Evolutionary conservation across 2,113 vertebrate species (phyloP).

Genomic region (Coracopsis vasa): DNA sequence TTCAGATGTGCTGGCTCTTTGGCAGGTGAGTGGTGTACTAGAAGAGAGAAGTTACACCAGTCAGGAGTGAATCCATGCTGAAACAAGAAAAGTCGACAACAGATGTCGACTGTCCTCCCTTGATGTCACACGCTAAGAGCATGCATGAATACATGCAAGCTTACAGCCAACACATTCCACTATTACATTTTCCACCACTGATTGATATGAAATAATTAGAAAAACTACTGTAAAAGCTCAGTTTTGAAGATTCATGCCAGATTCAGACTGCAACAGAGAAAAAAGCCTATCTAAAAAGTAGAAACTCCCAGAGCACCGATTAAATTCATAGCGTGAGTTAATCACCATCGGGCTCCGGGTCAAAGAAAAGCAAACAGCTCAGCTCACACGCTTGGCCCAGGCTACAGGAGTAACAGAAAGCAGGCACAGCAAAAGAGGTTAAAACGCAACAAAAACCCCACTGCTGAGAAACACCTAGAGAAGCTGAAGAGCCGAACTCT

Average conservation of each 20-base stretch:
- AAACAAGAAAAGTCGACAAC: neutral
- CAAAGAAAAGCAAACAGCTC: slow-evolving; percentile 54
- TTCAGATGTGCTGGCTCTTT: slow-evolving; percentile 63
- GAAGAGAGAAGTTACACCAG: slow-evolving; percentile 47
- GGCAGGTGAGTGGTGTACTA: slow-evolving; percentile 77
- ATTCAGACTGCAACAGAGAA: neutral
- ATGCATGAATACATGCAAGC: slow-evolving; percentile 60
- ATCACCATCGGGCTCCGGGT: slow-evolving; percentile 46
- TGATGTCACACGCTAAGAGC: neutral
- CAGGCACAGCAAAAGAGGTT: slow-evolving; percentile 61
- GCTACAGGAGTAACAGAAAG: slow-evolving; percentile 63
- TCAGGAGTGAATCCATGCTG: neutral
- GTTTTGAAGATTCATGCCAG: slow-evolving; percentile 59
- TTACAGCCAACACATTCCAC: slow-evolving; percentile 48
- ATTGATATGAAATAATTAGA: slow-evolving; percentile 27
- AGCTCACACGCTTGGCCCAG: neutral
- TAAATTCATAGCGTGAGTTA: slow-evolving; percentile 39
- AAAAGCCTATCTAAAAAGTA: slow-evolving; percentile 21
- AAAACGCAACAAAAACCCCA: slow-evolving; percentile 32
- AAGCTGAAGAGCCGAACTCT: slow-evolving; percentile 12
- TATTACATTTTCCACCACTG: slow-evolving; percentile 4
- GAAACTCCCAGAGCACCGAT: slow-evolving; percentile 17
- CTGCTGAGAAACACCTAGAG: slow-evolving; percentile 16
- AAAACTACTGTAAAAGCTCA: slow-evolving; percentile 28
- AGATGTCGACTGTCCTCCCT: neutral